Conservation (phyloP, 2,113 vertebrate genomes). For the Engraulis encrasicolus region DNA sequence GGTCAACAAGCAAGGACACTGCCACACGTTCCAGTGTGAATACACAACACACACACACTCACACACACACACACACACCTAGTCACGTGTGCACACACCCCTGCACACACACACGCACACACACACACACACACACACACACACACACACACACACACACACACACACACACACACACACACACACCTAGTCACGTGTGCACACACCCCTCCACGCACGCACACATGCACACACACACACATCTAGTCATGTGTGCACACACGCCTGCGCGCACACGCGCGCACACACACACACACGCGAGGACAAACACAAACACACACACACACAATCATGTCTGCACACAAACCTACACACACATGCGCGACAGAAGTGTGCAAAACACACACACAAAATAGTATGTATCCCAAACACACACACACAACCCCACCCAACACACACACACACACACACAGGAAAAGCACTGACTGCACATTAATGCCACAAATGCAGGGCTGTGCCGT, state of each 20-base stretch:
- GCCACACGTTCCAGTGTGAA: background rate
- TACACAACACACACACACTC: slow-evolving; percentile 24
- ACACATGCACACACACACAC: slow-evolving; percentile 13
- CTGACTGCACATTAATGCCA: slow-evolving; percentile 27
- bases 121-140: background rate
- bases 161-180: slow-evolving; percentile 24
- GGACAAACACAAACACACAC: too few relatives aligned
- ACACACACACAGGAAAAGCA: slow-evolving; percentile 45
- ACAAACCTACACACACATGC: too few relatives aligned
- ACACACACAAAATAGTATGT: background rate
- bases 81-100: background rate
- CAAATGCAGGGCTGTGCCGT: background rate
- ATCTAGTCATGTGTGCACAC: too few relatives aligned
- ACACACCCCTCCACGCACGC: too few relatives aligned
- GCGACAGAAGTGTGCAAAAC: too few relatives aligned
- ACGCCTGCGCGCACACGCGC: too few relatives aligned
- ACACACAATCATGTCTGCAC: too few relatives aligned
- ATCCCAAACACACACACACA: slow-evolving; percentile 8
- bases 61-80: background rate
- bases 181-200: too few relatives aligned
- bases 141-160: slow-evolving; percentile 14
- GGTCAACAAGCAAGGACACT: slow-evolving; percentile 46
- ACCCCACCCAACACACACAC: slow-evolving; percentile 43
- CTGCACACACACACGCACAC: background rate
- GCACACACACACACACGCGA: too few relatives aligned